A percentile compares a stretch with the other conserved stretches of the same genome.
Conservation (phyloP, 2,888 invertebrate genomes). For the Dynastes grantii region DNA sequence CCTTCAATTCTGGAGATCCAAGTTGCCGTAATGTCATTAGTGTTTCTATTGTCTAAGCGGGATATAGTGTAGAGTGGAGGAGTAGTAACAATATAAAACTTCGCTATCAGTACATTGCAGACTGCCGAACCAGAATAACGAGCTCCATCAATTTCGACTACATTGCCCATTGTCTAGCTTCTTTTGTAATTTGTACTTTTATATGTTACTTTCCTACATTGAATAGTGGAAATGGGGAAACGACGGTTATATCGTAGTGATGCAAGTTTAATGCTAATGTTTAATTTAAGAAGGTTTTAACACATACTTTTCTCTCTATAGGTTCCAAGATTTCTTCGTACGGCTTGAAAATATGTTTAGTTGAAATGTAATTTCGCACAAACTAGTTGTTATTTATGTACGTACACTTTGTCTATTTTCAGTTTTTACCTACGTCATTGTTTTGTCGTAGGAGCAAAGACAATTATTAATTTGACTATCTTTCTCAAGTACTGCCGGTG, state of each 20-base stretch:
- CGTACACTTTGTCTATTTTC: too few species aligned
- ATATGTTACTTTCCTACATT: background rate
- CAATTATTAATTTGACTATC: too few species aligned
- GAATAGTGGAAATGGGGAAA: background rate
- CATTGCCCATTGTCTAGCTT: slow-evolving; percentile 57
- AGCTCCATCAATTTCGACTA: slow-evolving; percentile 59
- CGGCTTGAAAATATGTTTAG: too few species aligned
- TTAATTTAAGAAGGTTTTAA: background rate
- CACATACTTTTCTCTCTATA: background rate
- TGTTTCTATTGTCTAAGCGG: slow-evolving; percentile 18
- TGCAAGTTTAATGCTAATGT: background rate
- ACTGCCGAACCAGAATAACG: slow-evolving; percentile 57
- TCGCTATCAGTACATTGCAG: slow-evolving; percentile 57
- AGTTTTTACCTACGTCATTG: too few species aligned
- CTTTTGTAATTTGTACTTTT: slow-evolving; percentile 54
- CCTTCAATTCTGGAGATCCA: background rate
- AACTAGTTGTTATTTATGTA: too few species aligned
- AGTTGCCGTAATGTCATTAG: slow-evolving; percentile 13
- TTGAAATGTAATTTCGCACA: too few species aligned
- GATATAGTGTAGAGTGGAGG: slow-evolving; percentile 1
- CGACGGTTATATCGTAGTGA: background rate
- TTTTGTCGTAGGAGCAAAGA: too few species aligned
- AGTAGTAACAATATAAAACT: slow-evolving; percentile 34
- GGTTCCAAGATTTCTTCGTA: too few species aligned
- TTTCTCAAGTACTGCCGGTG: too few species aligned